Percentiles rank a stretch among this genome's conserved stretches.
phyloP scores from a whole-genome alignment of 2,888 invertebrate genomes.

The Philonicus albiceps region DNA sequence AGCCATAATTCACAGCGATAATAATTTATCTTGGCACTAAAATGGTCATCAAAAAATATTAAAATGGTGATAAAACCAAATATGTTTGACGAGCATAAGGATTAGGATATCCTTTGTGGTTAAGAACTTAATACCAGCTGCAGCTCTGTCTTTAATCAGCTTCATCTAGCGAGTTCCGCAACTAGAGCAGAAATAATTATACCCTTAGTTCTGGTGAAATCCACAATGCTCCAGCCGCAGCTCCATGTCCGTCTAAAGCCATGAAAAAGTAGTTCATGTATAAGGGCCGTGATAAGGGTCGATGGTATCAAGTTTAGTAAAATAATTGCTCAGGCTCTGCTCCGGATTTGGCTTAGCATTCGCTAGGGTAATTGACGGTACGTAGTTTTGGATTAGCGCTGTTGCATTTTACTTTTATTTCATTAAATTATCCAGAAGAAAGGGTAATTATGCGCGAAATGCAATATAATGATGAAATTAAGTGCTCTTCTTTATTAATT shows the following conservation, averaged over 20 bases:
- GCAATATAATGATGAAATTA: background rate
- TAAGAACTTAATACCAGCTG: background rate
- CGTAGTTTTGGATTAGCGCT: background rate
- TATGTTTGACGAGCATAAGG: background rate
- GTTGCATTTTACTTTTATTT: background rate
- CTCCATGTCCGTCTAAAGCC: background rate
- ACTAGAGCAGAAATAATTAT: background rate
- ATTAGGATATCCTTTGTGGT: background rate
- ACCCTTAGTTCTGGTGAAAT: background rate
- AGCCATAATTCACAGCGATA: background rate
- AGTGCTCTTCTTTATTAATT: background rate
- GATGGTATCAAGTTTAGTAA: background rate
- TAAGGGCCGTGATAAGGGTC: background rate
- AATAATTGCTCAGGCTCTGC: background rate
- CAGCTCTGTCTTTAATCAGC: background rate
- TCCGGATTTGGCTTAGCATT: background rate
- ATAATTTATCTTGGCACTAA: background rate
- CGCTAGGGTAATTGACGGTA: background rate
- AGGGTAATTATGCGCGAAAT: background rate
- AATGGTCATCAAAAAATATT: background rate
- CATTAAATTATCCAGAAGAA: background rate
- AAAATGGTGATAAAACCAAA: background rate
- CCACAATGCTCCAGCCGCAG: background rate
- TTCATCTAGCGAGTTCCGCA: background rate
- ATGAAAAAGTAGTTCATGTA: background rate